Percentiles rank a stretch among this genome's conserved stretches.
Evolutionary conservation across 2,113 vertebrate genomes (phyloP).

Genomic region (Paramisgurnus dabryanus): DNA sequence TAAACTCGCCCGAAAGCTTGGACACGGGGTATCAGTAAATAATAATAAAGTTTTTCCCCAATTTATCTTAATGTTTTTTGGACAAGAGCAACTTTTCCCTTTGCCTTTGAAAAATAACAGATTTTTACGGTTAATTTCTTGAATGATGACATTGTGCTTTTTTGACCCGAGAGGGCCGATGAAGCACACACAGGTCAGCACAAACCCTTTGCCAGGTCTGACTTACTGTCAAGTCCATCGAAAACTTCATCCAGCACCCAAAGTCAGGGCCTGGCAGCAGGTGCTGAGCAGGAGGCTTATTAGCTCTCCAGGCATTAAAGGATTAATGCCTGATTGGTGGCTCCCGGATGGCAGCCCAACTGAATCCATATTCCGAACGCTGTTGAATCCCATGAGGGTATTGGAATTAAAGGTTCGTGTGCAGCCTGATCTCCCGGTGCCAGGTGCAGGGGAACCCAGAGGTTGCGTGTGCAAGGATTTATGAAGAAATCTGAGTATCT

Average conservation of each 20-base stretch:
- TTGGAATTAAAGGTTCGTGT: slow-evolving; percentile 40
- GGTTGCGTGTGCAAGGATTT: slow-evolving; percentile 49
- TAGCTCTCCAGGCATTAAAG: slow-evolving; percentile 49
- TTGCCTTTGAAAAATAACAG: too few relatives aligned
- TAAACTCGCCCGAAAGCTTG: too few relatives aligned
- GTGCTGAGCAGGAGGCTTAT: slow-evolving; percentile 13
- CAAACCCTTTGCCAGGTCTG: too few relatives aligned
- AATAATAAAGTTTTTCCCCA: too few relatives aligned
- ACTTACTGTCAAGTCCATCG: slow-evolving; percentile 5
- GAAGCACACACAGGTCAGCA: too few relatives aligned
- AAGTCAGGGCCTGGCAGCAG: slow-evolving; percentile 27
- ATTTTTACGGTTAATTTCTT: too few relatives aligned
- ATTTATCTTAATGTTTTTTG: too few relatives aligned
- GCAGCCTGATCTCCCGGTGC: slow-evolving; percentile 45
- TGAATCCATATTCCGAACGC: slow-evolving; percentile 13
- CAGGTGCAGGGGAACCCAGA: slow-evolving; percentile 49
- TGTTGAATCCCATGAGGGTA: slow-evolving; percentile 10
- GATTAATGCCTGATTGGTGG: slow-evolving; percentile 54
- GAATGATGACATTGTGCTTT: too few relatives aligned
- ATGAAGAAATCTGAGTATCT: slow-evolving; percentile 52
- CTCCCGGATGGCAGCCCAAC: slow-evolving; percentile 28
- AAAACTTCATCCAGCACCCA: slow-evolving; percentile 6
- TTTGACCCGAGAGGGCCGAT: too few relatives aligned
- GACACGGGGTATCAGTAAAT: too few relatives aligned
- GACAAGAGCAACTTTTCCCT: too few relatives aligned